Percentiles rank a stretch among this genome's conserved stretches.
These are phyloP conservation scores for Flabesymbios commensalis DNA, from an alignment of 2,888 invertebrate species.

Conservation along the genomic window DNA sequence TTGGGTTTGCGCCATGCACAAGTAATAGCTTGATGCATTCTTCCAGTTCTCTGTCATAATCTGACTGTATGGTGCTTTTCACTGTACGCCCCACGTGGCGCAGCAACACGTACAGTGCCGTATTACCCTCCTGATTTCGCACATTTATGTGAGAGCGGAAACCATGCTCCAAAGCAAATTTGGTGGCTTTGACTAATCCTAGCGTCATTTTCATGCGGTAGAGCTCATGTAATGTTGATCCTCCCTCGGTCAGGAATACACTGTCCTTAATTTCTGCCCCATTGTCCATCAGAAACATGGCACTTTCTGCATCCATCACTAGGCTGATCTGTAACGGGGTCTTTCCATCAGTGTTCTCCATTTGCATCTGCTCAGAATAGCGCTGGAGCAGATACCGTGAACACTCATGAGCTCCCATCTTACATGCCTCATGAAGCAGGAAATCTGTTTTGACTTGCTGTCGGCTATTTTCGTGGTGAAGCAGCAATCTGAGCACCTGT, in stretches of 20 bases:
- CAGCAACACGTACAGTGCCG: constrained; percentile 65
- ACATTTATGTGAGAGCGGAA: constrained; percentile 73
- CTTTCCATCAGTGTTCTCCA: constrained; percentile 34
- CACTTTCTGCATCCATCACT: constrained; percentile 76
- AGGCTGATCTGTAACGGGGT: constrained; percentile 38
- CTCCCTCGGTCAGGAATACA: constrained; percentile 32
- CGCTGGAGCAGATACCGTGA: constrained; percentile 49
- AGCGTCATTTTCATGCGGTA: constrained; percentile 61
- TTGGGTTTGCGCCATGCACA: constrained; percentile 54
- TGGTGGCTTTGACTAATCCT: constrained; percentile 71
- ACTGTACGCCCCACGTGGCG: constrained; percentile 36
- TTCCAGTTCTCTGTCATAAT: constrained; percentile 50
- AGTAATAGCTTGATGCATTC: constrained; percentile 49
- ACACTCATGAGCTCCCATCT: constrained; percentile 67
- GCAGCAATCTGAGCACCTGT: constrained; percentile 43
- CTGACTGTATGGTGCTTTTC: constrained; percentile 28
- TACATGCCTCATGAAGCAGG: constrained; percentile 61
- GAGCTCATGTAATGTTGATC: constrained; percentile 57
- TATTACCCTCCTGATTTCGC: constrained; percentile 75
- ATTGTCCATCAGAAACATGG: constrained; percentile 64
- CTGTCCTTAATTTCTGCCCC: constrained; percentile 66
- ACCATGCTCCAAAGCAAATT: constrained; percentile 74
- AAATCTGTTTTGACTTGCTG: constrained; percentile 50
- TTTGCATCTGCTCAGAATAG: constrained; percentile 37
- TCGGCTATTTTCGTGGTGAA: constrained; percentile 58